Base-by-base conservation (phyloP, 2,797 vertebrate species). In the Gymnoscopelus braueri region DNA sequence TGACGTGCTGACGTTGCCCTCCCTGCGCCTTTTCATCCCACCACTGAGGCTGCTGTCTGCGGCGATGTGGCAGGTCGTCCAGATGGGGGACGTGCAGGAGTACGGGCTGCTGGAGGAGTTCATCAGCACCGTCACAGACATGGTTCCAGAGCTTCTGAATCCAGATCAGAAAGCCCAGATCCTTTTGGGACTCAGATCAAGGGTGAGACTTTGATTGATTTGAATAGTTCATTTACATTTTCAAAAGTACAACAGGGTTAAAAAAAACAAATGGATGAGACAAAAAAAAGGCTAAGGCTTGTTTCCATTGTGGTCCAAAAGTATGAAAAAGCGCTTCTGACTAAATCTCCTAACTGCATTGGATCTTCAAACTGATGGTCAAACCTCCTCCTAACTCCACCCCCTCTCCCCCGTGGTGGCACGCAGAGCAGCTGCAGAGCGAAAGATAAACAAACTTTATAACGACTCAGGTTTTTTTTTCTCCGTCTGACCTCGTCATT, bases 131-230 rank as follows among this genome's bases (percentile, higher is more conserved):
- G 82, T 95, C 26, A 91, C 89, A 1, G 83, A 88, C 0, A 85
- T 92, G 0, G 88, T 93, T 0, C 94, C 95, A 0, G 91, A 92
- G 0, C 67, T 95, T 62, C 47, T 95, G 62, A 91, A 87, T 13
- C 87, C 88, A 13, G 93, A 94, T n/a, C 94, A 95, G 75, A 90
- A 89, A 35, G 91, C 92, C 55, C 94, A 95, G 50, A 89, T 95
- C 52, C 92, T 93, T 53, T 73, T 95, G 75, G 95, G 94, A 24
- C 90, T 95, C 49, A 65, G 89, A 79, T 88, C 91, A 1, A 86
- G 88, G 77, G 91, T 93, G 48, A 75, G 78, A 44, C 11, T 5
- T 48, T 7, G 50, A 8, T 60, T 6, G 5, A 58, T 32, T 9
- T 24, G 3, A 24, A 6, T 4, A 29, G 13, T 10, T 29, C 13